Conservation (phyloP, 2,113 vertebrate genomes). For the Pogona vitticeps region DNA sequence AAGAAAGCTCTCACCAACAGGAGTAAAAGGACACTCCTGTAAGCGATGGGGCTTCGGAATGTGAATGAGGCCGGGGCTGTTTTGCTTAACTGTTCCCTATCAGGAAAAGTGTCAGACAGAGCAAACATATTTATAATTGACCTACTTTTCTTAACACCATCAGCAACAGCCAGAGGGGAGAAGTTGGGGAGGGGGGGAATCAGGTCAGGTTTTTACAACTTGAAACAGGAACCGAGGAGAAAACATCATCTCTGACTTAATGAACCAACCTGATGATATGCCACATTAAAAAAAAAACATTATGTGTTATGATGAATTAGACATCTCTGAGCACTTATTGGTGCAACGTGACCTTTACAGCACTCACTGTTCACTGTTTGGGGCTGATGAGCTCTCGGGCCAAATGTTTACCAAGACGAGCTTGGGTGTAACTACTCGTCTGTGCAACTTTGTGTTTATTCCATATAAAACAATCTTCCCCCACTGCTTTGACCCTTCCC, state of each 20-base stretch:
- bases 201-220: constrained; percentile 22
- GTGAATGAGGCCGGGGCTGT: not conserved
- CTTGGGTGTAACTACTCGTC: not conserved
- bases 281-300: not conserved
- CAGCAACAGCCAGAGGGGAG: constrained; percentile 12
- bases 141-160: constrained; percentile 34
- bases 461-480: not conserved
- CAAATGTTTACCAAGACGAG: constrained; percentile 30
- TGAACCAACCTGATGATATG: not conserved
- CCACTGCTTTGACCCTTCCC: rapidly evolving
- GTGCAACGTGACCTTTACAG: not conserved
- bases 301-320: constrained; percentile 29
- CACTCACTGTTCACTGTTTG: constrained; percentile 14
- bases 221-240: not conserved
- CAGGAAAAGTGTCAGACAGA: constrained; percentile 38
- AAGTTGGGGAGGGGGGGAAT: not conserved
- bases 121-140: constrained; percentile 49
- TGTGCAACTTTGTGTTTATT: constrained; percentile 31
- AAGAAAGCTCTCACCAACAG: not conserved
- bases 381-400: constrained; percentile 24
- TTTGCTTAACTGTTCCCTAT: constrained; percentile 14
- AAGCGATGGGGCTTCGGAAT: not conserved
- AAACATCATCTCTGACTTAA: not conserved
- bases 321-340: not conserved
- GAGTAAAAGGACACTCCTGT: not conserved